phyloP scores from a whole-genome alignment of 2,888 invertebrate genomes.

The Tinea pellionella region DNA sequence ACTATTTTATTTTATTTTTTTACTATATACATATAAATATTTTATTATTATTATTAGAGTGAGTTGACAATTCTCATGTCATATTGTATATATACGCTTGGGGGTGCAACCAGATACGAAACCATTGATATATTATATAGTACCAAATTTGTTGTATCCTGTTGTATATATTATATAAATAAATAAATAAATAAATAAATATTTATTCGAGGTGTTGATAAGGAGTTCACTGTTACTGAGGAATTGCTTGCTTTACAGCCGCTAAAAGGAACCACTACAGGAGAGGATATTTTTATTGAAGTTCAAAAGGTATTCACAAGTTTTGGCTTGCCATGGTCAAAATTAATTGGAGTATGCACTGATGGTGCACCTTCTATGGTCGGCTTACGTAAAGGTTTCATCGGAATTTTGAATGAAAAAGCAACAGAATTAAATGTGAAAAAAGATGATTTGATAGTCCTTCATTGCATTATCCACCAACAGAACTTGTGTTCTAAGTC shows the following conservation, averaged over 20 bases:
- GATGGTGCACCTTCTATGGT: conserved; percentile 25
- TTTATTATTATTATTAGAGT: no score
- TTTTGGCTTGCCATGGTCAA: conserved; percentile 20
- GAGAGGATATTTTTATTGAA: conserved; percentile 21
- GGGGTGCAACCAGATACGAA: no score
- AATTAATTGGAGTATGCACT: conserved; percentile 19
- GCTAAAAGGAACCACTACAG: conserved; percentile 23
- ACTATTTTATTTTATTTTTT: no score
- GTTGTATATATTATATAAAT: no score
- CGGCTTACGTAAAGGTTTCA: conserved; percentile 20
- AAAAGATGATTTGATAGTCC: conserved; percentile 19
- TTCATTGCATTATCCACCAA: conserved; percentile 22
- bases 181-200: no score
- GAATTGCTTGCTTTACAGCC: conserved; percentile 23
- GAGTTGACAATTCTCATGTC: no score
- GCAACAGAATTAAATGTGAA: conserved; percentile 22
- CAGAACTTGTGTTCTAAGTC: conserved; percentile 20
- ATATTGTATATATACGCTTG: no score
- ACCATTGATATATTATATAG: no score
- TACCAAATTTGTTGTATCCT: no score
- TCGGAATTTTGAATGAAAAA: conserved; percentile 22
- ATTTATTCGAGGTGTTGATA: neutral
- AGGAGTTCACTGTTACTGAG: conserved; percentile 15
- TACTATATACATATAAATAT: no score
- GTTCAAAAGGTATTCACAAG: conserved; percentile 21